Conservation (phyloP, 1,140 invertebrate genomes). For the Drosophila ambigua region DNA sequence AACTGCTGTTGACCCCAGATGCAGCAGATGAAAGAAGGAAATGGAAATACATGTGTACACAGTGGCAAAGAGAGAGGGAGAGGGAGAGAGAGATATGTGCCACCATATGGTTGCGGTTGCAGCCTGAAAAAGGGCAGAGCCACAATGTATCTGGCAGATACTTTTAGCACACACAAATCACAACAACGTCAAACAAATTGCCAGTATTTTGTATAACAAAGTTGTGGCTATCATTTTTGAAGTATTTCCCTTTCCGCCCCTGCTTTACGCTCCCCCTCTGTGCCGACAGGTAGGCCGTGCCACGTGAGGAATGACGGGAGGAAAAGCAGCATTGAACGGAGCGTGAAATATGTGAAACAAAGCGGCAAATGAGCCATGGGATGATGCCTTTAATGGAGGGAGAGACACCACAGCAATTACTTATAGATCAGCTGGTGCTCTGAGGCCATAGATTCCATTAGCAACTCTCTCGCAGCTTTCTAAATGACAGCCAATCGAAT, state of each 20-base stretch:
- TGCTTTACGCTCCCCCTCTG: background rate
- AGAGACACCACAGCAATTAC: slow-evolving; percentile 8
- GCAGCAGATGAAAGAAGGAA: slow-evolving; percentile 23
- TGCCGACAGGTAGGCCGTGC: slow-evolving; percentile 39
- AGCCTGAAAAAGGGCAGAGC: background rate
- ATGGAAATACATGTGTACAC: background rate
- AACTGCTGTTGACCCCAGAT: slow-evolving; percentile 71
- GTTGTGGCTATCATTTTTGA: slow-evolving; percentile 55
- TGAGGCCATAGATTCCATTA: background rate
- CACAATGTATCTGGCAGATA: slow-evolving; percentile 51
- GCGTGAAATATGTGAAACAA: slow-evolving; percentile 66
- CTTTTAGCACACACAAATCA: slow-evolving; percentile 47
- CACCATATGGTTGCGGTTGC: slow-evolving; percentile 46
- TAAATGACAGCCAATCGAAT: slow-evolving; percentile 43
- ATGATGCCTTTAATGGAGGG: slow-evolving; percentile 12
- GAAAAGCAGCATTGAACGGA: slow-evolving; percentile 23
- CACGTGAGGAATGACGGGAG: background rate
- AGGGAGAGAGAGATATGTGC: background rate
- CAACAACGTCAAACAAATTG: slow-evolving; percentile 63
- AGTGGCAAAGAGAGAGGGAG: background rate
- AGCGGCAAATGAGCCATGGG: slow-evolving; percentile 67
- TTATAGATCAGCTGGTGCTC: slow-evolving; percentile 16
- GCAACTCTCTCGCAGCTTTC: background rate
- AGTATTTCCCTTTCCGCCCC: slow-evolving; percentile 7
- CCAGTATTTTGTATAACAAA: slow-evolving; percentile 69